phyloP scores from a whole-genome alignment of 1,140 invertebrate species.

The Amphibalanus amphitrite region DNA sequence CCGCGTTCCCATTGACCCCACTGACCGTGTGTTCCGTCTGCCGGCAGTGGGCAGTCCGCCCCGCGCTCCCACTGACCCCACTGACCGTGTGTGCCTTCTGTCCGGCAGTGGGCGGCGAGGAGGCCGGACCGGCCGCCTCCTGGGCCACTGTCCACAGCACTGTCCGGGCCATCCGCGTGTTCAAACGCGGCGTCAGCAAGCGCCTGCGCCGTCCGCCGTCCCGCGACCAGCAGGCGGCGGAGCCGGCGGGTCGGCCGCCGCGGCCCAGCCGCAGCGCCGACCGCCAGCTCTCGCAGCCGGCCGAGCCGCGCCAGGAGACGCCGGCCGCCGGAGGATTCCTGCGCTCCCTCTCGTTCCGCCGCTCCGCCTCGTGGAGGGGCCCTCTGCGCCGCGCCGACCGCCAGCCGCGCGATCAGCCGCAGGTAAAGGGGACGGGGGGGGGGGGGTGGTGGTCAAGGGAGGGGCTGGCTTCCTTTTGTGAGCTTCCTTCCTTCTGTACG shows the following conservation, averaged over 20 bases:
- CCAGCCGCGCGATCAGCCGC: no score
- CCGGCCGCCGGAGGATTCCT: no score
- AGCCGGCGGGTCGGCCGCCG: no score
- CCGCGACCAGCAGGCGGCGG: neutral
- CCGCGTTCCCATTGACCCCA: no score
- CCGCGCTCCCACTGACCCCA: no score
- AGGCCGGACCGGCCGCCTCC: neutral
- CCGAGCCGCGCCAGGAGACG: neutral
- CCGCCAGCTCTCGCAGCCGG: neutral
- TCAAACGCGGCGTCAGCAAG: neutral
- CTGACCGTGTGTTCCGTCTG: no score
- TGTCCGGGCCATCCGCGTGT: neutral
- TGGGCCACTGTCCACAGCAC: neutral
- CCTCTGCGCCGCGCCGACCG: neutral
- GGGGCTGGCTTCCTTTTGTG: no score
- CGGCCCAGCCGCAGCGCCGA: neutral
- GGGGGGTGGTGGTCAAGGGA: no score
- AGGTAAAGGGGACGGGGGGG: no score
- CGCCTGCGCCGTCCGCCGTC: neutral
- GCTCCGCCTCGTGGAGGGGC: neutral
- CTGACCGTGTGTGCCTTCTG: neutral
- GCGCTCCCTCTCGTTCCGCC: neutral
- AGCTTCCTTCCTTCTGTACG: no score
- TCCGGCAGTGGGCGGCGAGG: neutral
- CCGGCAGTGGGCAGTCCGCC: no score